These are phyloP conservation scores for Caenorhabditis virilis DNA, from an alignment of 2,888 invertebrate genomes.

Conservation along the genomic window DNA sequence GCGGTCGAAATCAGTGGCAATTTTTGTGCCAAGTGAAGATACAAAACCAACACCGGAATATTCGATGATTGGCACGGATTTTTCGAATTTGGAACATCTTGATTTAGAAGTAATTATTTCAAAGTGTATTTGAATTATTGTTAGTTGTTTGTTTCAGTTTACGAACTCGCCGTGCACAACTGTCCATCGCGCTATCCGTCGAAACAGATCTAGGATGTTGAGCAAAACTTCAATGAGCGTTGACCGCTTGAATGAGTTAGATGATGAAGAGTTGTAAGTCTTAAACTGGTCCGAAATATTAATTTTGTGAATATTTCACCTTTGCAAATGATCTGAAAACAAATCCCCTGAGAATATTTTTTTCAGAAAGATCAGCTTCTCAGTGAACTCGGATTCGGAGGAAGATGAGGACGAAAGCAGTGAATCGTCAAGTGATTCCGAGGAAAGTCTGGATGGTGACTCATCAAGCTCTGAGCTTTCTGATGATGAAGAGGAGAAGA, in stretches of 20 bases:
- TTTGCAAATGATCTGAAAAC: not conserved
- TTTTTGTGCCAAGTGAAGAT: slow-evolving; percentile 7
- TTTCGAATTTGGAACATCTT: slow-evolving; percentile 42
- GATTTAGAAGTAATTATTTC: slow-evolving; percentile 49
- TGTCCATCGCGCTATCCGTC: slow-evolving; percentile 26
- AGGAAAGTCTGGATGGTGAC: slow-evolving; percentile 46
- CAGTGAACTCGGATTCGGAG: not conserved
- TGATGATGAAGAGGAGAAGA: slow-evolving; percentile 5
- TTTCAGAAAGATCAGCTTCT: slow-evolving; percentile 3
- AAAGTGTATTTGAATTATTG: too few species aligned
- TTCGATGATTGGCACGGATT: slow-evolving; percentile 30
- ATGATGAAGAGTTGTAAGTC: slow-evolving; percentile 15
- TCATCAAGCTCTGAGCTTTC: slow-evolving; percentile 48
- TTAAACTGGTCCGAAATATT: too few species aligned
- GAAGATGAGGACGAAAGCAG: slow-evolving; percentile 8
- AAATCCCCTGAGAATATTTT: too few species aligned
- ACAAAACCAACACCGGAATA: slow-evolving; percentile 35
- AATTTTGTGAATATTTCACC: not conserved
- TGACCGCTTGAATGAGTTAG: slow-evolving; percentile 33
- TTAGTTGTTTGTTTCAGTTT: slow-evolving; percentile 19
- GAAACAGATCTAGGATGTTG: slow-evolving; percentile 10
- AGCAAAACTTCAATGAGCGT: slow-evolving; percentile 40
- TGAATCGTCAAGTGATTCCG: slow-evolving; percentile 24
- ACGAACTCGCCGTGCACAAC: slow-evolving; percentile 42
- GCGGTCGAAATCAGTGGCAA: slow-evolving; percentile 43